Base-by-base conservation (phyloP, 1,140 invertebrate species). In the Pseudomyrmex concolor region DNA sequence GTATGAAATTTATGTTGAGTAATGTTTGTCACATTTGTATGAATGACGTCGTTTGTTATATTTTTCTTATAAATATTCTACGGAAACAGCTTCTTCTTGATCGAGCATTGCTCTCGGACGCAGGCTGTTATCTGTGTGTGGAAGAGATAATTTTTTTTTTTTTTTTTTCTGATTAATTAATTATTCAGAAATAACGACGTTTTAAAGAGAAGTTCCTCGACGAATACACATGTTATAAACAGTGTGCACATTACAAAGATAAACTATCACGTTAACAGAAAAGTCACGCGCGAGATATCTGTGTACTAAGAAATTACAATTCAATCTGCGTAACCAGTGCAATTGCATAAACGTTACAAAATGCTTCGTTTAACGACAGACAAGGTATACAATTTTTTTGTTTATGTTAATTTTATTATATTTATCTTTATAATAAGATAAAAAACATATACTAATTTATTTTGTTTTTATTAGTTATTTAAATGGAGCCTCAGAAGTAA, bases 381-480 rank as follows among this genome's bases (percentile, higher is more conserved):
- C 25, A 74, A 82, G 57, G 78, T 82, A 63, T 12, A 25, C 15
- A 0, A 59, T 66, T 50, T 19, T 0, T 34, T 54, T 12, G 17
- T 55, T 10, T 70, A 12, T 9, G 55, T 17, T 51, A 34, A 62
- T 7, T 84, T 22, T 2, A 51, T 68, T 57, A 63, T 67, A 9
- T 15, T 22, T 13, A 57, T 45, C 50, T 45, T 80, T 25, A 8
- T 12, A 48, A 12, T 1, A 67, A 50, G 0, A 57, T 25, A 15
- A 45, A 66, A 45, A 55, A 15, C 7, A 45, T 48, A 55, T 67
- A 51, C 50, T 48, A 54, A 80, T 57, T 34, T 7, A 19, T 50
- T 43, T 60, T 3, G 34, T 55, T 55, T 63, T 45, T 34, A 17
- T 67, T 83, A 88, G 87, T 68, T 85, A 2, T 45, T 34, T 34